Evolutionary conservation across 2,113 vertebrate genomes (phyloP).

Genomic region (Coturnix japonica): DNA sequence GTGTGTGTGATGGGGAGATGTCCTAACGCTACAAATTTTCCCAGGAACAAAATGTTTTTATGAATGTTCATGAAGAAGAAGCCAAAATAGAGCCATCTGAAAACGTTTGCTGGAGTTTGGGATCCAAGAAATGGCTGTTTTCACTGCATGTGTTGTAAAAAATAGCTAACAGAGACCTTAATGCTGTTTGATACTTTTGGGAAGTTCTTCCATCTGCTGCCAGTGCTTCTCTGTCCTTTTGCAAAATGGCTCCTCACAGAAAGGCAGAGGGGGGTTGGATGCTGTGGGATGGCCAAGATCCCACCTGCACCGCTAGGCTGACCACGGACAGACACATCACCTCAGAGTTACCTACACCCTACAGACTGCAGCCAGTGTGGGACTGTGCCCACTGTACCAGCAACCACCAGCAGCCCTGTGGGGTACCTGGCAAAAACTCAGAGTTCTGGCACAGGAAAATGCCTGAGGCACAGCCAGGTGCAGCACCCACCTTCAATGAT

Average conservation of each 20-base stretch:
- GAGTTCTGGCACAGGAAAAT: neutral
- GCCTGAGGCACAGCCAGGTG: accelerated
- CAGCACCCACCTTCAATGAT: conserved; percentile 92
- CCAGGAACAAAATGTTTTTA: conserved; percentile 56
- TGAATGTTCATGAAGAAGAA: conserved; percentile 35
- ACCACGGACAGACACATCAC: accelerated
- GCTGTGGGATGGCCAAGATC: neutral
- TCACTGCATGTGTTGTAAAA: neutral
- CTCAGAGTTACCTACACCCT: neutral
- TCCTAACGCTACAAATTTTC: conserved; percentile 12
- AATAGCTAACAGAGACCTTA: neutral
- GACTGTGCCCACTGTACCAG: neutral
- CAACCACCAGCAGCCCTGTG: neutral
- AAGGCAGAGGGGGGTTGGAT: neutral
- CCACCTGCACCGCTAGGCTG: neutral
- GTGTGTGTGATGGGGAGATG: neutral
- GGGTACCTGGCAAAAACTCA: neutral
- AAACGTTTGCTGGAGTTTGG: neutral
- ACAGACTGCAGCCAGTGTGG: neutral
- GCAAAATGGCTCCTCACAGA: neutral
- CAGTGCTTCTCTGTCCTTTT: neutral
- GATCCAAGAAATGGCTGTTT: neutral
- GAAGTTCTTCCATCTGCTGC: neutral
- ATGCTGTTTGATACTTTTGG: neutral
- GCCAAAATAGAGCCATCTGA: conserved; percentile 39